Percentiles rank a stretch among this genome's conserved stretches.
Conservation (phyloP, 2,888 invertebrate species). For the Embidobia sp. region DNA sequence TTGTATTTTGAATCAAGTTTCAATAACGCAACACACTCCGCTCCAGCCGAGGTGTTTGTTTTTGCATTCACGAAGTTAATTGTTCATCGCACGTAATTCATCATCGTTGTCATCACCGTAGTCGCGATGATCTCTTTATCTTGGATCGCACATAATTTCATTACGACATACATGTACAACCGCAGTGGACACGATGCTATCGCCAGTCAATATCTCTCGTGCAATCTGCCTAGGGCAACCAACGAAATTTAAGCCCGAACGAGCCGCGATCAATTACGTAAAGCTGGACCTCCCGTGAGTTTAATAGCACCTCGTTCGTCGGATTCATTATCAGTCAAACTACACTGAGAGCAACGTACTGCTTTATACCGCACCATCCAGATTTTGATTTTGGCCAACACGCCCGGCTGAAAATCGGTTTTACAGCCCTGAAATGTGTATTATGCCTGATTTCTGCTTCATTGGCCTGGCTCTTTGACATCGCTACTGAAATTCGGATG, state of each 20-base stretch:
- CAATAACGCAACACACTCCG: conserved; percentile 25
- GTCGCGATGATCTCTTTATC: conserved; percentile 62
- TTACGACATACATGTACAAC: conserved; percentile 64
- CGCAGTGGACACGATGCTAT: conserved; percentile 59
- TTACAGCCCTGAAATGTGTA: no score
- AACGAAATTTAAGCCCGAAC: conserved; percentile 64
- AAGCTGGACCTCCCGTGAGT: conserved; percentile 68
- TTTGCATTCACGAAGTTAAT: conserved; percentile 59
- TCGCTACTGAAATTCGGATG: no score
- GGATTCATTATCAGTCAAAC: conserved; percentile 71
- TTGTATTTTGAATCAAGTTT: conserved; percentile 10
- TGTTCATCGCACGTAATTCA: conserved; percentile 64
- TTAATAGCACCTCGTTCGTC: conserved; percentile 67
- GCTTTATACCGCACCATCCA: conserved; percentile 56
- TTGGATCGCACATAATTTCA: conserved; percentile 65
- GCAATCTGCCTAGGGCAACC: conserved; percentile 63
- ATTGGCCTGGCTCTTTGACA: no score
- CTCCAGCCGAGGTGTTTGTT: conserved; percentile 26
- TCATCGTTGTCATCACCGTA: conserved; percentile 56
- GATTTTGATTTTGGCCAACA: conserved; percentile 9
- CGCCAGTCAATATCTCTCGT: conserved; percentile 60
- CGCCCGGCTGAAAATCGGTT: no score
- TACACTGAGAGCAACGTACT: conserved; percentile 6
- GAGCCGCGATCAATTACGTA: conserved; percentile 68
- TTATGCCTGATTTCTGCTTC: no score